These are phyloP conservation scores for Cephus runcator DNA, from an alignment of 2,888 invertebrate species.

Conservation along the genomic window DNA sequence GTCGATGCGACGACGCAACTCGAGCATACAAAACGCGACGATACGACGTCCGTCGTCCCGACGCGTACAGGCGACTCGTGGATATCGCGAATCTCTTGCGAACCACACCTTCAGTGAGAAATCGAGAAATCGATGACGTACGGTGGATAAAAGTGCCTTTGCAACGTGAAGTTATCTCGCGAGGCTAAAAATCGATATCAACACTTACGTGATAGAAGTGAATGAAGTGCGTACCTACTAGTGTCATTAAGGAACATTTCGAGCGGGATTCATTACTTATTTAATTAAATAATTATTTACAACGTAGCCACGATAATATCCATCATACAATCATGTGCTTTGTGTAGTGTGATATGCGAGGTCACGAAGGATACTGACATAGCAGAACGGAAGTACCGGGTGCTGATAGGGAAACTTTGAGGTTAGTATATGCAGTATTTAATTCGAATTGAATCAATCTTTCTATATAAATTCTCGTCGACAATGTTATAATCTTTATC, in stretches of 20 bases:
- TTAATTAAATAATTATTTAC: not conserved
- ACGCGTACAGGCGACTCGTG: not conserved
- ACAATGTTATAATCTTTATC: not conserved
- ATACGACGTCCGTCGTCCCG: not conserved
- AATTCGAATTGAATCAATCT: not conserved
- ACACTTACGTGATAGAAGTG: not conserved
- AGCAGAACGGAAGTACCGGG: slow-evolving; percentile 44
- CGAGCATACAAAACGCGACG: not conserved
- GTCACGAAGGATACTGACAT: slow-evolving; percentile 20
- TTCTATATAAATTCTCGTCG: too few relatives aligned
- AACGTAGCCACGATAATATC: not conserved
- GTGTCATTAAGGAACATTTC: not conserved
- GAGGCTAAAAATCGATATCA: not conserved
- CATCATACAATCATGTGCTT: slow-evolving; percentile 2
- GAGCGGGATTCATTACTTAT: not conserved
- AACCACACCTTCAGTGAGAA: not conserved
- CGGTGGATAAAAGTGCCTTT: not conserved
- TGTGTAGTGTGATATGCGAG: slow-evolving; percentile 22
- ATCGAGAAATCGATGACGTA: not conserved
- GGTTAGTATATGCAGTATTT: slow-evolving; percentile 27
- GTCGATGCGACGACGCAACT: not conserved
- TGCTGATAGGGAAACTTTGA: slow-evolving; percentile 46
- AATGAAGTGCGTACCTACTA: not conserved
- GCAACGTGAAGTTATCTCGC: not conserved
- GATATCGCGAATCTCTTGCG: not conserved